Evolutionary conservation across 2,797 vertebrate species (phyloP).

Genomic region (Enteromius thamalakanensis): DNA sequence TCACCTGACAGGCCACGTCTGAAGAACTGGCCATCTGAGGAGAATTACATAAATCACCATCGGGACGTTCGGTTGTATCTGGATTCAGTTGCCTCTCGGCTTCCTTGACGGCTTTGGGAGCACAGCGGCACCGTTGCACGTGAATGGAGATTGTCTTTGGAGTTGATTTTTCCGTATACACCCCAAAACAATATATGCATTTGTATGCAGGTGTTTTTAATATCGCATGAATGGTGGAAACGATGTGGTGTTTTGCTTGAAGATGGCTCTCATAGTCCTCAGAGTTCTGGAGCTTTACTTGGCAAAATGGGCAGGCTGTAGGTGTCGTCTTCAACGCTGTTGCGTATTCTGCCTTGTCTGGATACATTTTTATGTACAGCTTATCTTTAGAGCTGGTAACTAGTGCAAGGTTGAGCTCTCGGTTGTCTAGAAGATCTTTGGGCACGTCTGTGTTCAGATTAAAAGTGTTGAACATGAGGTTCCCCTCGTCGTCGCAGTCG

Average conservation of each 20-base stretch:
- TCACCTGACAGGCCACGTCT: slow-evolving; percentile 27
- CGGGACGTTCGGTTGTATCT: slow-evolving; percentile 47
- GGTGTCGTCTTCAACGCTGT: slow-evolving; percentile 52
- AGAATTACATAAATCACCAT: slow-evolving; percentile 41
- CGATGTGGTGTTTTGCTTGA: slow-evolving; percentile 85
- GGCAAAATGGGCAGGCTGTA: slow-evolving; percentile 84
- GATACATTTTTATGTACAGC: slow-evolving; percentile 83
- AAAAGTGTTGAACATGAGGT: slow-evolving; percentile 79
- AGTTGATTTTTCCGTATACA: slow-evolving; percentile 86
- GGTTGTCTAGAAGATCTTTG: slow-evolving; percentile 80
- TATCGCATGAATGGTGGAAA: slow-evolving; percentile 85
- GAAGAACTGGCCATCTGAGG: slow-evolving; percentile 29
- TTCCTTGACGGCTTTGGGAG: slow-evolving; percentile 77
- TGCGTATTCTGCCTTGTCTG: slow-evolving; percentile 66
- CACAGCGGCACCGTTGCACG: slow-evolving; percentile 84
- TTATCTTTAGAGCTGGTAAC: slow-evolving; percentile 72
- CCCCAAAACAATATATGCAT: slow-evolving; percentile 88
- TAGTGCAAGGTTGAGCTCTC: slow-evolving; percentile 81
- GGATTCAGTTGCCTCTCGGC: slow-evolving; percentile 64
- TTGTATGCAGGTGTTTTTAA: slow-evolving; percentile 88
- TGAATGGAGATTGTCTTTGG: slow-evolving; percentile 85
- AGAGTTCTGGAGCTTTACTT: slow-evolving; percentile 70
- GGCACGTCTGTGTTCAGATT: slow-evolving; percentile 80
- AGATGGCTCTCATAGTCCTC: slow-evolving; percentile 82
- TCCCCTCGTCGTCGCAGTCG: slow-evolving; percentile 74